A percentile compares a stretch with the other conserved stretches of the same genome.
These are phyloP conservation scores for Cyrtodaria siliqua DNA, from an alignment of 2,888 invertebrate species.

Conservation along the genomic window DNA sequence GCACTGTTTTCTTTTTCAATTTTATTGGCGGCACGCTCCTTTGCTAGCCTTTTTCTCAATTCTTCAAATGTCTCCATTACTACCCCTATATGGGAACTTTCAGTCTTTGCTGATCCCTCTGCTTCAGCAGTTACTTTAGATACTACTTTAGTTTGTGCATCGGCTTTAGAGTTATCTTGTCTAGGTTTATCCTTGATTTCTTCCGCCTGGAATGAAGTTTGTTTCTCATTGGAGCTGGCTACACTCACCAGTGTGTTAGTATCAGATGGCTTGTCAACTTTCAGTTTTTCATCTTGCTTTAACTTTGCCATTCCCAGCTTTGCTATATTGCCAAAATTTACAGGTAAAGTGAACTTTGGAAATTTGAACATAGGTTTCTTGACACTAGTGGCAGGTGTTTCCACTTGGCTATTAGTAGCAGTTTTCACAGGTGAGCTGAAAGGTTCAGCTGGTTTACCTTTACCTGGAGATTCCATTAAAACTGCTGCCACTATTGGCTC, in stretches of 20 bases:
- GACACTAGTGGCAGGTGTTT: neutral
- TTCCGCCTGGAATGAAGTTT: neutral
- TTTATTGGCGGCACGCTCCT: conserved; percentile 41
- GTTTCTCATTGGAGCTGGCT: neutral
- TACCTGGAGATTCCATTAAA: neutral
- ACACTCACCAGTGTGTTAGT: no score
- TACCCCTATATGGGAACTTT: conserved; percentile 18
- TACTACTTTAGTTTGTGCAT: no score
- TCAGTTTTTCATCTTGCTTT: conserved; percentile 44
- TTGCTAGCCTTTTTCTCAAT: conserved; percentile 41
- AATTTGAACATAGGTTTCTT: conserved; percentile 58
- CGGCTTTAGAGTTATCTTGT: no score
- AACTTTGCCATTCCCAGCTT: conserved; percentile 57
- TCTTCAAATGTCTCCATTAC: conserved; percentile 55
- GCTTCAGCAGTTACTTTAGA: conserved; percentile 26
- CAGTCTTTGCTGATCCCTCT: conserved; percentile 25
- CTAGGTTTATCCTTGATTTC: neutral
- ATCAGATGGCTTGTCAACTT: neutral
- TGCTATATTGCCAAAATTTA: conserved; percentile 61
- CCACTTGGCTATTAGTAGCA: neutral
- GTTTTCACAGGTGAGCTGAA: neutral
- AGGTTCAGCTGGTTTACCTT: neutral
- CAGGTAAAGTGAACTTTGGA: conserved; percentile 45
- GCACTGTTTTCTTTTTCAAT: conserved; percentile 18
- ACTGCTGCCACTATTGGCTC: neutral